Conservation (phyloP, 2,113 vertebrate genomes). For the Chionodraco myersi region DNA sequence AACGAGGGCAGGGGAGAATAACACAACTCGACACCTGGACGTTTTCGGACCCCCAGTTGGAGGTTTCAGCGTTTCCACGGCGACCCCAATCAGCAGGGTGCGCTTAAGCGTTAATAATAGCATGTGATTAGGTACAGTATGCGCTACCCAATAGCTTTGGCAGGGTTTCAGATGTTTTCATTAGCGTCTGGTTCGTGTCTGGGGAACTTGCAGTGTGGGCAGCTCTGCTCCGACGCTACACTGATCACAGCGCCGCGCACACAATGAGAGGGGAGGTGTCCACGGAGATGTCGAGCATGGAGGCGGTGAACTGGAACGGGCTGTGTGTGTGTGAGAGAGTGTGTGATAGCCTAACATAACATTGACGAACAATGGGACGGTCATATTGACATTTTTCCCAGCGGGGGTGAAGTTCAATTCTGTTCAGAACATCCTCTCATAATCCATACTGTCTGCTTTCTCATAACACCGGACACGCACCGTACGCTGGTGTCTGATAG, state of each 20-base stretch:
- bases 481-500: constrained; percentile 34
- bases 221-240: constrained; percentile 63
- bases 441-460: constrained; percentile 41
- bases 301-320: constrained; percentile 64
- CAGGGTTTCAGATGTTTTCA: constrained; percentile 77
- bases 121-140: constrained; percentile 68
- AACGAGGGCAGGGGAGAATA: constrained; percentile 4
- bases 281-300: constrained; percentile 58
- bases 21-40: constrained; percentile 35
- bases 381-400: constrained; percentile 73
- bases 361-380: constrained; percentile 59
- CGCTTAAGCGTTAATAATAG: constrained; percentile 70
- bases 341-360: constrained; percentile 72
- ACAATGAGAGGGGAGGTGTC: constrained; percentile 75
- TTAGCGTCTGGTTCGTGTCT: constrained; percentile 73
- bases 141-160: constrained; percentile 64
- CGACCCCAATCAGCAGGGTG: constrained; percentile 52
- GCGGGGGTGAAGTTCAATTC: constrained; percentile 54
- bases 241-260: constrained; percentile 70
- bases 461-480: constrained; percentile 40
- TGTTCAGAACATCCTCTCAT: constrained; percentile 27
- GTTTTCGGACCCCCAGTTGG: constrained; percentile 31
- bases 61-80: constrained; percentile 41
- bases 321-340: constrained; percentile 6
- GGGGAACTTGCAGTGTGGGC: constrained; percentile 67